These are phyloP conservation scores for Mayetiola destructor DNA, from an alignment of 2,888 invertebrate species.

Conservation along the genomic window DNA sequence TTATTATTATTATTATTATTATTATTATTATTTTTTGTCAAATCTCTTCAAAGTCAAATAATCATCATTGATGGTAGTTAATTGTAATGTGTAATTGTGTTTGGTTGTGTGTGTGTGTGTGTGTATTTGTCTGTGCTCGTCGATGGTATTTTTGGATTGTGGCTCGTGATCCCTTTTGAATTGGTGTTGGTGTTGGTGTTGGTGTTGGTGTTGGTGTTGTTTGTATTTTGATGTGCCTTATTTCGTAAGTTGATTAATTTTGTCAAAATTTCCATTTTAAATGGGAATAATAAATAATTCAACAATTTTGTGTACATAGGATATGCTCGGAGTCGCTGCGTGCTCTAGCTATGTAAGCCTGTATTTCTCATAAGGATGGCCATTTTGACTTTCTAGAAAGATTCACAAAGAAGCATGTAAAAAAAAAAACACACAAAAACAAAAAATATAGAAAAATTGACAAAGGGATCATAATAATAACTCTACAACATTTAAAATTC, in stretches of 20 bases:
- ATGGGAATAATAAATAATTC: not conserved
- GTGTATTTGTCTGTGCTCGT: not conserved
- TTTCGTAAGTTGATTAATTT: not conserved
- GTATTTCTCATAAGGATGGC: conserved; percentile 23
- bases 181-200: not conserved
- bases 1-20: no score
- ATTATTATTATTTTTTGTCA: no score
- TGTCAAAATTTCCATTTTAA: not conserved
- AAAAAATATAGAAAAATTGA: no score
- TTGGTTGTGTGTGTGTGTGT: not conserved
- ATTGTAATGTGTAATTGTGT: not conserved
- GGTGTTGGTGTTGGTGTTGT: not conserved
- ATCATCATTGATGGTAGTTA: no score
- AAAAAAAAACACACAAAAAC: not conserved
- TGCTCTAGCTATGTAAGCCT: conserved; percentile 21
- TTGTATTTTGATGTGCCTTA: not conserved
- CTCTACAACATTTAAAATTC: conserved; percentile 12
- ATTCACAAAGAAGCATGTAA: conserved; percentile 14
- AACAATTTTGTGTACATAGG: conserved; percentile 16
- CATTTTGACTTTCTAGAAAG: conserved; percentile 21
- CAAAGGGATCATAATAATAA: conserved; percentile 9
- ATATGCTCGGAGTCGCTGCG: conserved; percentile 20
- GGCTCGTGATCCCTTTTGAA: not conserved
- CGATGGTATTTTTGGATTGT: not conserved
- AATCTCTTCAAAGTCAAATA: no score